Evolutionary conservation across 2,113 vertebrate species (phyloP).

Genomic region (Stictonetta naevosa): DNA sequence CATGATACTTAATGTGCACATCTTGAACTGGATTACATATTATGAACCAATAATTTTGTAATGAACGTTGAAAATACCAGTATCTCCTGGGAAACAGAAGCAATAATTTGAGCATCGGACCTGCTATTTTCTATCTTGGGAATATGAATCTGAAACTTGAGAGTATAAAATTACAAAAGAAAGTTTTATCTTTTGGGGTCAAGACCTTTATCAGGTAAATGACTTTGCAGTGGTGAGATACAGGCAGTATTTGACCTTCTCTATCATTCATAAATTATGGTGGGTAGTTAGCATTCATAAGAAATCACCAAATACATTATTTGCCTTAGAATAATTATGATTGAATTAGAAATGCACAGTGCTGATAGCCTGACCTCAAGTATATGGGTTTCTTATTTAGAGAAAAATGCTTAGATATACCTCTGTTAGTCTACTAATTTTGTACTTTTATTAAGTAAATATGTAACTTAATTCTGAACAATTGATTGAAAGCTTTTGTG

Average conservation of each 20-base stretch:
- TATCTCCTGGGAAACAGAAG: not conserved
- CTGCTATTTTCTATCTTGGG: not conserved
- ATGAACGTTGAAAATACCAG: not conserved
- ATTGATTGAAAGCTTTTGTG: conserved; percentile 19
- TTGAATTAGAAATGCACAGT: conserved; percentile 67
- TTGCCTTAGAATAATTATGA: conserved; percentile 61
- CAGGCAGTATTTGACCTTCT: conserved; percentile 36
- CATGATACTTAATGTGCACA: not conserved
- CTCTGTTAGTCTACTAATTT: conserved; percentile 22
- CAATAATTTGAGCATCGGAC: not conserved
- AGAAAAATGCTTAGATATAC: conserved; percentile 15
- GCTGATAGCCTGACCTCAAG: conserved; percentile 64
- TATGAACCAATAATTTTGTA: not conserved
- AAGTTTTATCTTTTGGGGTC: conserved; percentile 8
- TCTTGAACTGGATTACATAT: not conserved
- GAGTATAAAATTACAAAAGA: not conserved
- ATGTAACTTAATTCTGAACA: conserved; percentile 45
- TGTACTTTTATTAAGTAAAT: not conserved
- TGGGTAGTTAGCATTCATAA: conserved; percentile 53
- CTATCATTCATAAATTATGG: not conserved
- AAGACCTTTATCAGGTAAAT: not conserved
- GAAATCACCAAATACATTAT: conserved; percentile 44
- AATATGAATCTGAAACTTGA: not conserved
- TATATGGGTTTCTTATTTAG: conserved; percentile 43
- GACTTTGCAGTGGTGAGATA: not conserved